Conservation (phyloP, 1,140 invertebrate genomes). For the Drosophila pseudoobscura region DNA sequence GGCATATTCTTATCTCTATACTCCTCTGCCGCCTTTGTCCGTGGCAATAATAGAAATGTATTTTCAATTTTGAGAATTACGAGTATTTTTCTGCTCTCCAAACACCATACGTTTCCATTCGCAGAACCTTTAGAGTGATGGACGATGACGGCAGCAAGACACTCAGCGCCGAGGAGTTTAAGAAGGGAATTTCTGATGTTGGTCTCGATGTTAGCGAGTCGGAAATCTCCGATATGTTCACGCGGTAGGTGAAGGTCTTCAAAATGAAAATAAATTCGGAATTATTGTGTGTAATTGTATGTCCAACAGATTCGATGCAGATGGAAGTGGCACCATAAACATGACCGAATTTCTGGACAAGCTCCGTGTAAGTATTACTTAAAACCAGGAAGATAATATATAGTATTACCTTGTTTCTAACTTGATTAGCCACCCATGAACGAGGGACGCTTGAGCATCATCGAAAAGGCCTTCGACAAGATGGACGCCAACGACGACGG, state of each 20-base stretch:
- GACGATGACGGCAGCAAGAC: conserved; percentile 95
- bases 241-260: conserved; percentile 33
- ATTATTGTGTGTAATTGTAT: background rate
- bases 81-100: conserved; percentile 27
- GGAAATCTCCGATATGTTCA: conserved; percentile 87
- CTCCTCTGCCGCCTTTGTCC: conserved; percentile 42
- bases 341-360: conserved; percentile 94
- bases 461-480: conserved; percentile 94
- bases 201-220: conserved; percentile 89
- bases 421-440: conserved; percentile 92
- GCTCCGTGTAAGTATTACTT: conserved; percentile 88
- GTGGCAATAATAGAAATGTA: conserved; percentile 55
- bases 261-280: background rate
- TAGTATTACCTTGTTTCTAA: background rate
- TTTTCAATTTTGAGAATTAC: conserved; percentile 40
- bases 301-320: conserved; percentile 88
- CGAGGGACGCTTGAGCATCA: conserved; percentile 88
- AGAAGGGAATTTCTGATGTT: conserved; percentile 90
- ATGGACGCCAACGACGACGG: conserved; percentile 94
- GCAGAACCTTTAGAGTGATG: conserved; percentile 94
- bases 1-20: conserved; percentile 47
- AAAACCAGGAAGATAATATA: background rate
- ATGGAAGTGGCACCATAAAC: conserved; percentile 91
- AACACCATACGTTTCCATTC: background rate
- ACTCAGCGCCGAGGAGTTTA: conserved; percentile 93